Conservation (phyloP, 1,140 invertebrate genomes). For the Ooceraea biroi region DNA sequence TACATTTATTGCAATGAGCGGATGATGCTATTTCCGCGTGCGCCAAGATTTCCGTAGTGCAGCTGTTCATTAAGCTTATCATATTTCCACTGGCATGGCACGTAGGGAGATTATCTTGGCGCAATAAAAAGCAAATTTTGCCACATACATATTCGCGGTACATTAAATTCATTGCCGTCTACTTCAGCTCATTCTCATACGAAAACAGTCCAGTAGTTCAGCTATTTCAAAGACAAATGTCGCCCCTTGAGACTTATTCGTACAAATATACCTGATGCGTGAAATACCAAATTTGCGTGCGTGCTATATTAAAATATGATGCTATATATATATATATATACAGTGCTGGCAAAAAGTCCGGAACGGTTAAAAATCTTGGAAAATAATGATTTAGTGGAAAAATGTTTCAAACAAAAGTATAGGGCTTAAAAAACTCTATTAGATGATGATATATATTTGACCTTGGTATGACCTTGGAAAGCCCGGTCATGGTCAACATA, state of each 20-base stretch:
- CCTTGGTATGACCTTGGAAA: too few relatives aligned
- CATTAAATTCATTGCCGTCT: conserved; percentile 22
- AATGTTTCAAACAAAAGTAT: too few relatives aligned
- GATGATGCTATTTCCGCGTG: neutral
- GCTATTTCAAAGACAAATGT: conserved; percentile 1
- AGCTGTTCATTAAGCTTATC: conserved; percentile 18
- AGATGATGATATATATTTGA: too few relatives aligned
- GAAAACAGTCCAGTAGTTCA: neutral
- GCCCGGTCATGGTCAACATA: too few relatives aligned
- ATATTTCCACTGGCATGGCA: conserved; percentile 5
- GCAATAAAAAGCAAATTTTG: conserved; percentile 3
- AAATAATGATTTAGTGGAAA: too few relatives aligned
- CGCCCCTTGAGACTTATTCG: too few relatives aligned
- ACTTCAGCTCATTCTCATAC: neutral
- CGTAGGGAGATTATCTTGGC: neutral
- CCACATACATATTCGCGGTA: neutral
- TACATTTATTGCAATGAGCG: neutral
- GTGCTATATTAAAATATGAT: too few relatives aligned
- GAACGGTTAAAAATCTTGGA: too few relatives aligned
- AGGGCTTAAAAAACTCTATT: too few relatives aligned
- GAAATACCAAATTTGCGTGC: neutral
- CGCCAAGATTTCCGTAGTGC: conserved; percentile 16
- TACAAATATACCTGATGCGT: conserved; percentile 9
- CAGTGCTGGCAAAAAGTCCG: too few relatives aligned
- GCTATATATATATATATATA: too few relatives aligned